Conservation (phyloP, 2,797 vertebrate species). For the Heteromormyrus szaboi region DNA sequence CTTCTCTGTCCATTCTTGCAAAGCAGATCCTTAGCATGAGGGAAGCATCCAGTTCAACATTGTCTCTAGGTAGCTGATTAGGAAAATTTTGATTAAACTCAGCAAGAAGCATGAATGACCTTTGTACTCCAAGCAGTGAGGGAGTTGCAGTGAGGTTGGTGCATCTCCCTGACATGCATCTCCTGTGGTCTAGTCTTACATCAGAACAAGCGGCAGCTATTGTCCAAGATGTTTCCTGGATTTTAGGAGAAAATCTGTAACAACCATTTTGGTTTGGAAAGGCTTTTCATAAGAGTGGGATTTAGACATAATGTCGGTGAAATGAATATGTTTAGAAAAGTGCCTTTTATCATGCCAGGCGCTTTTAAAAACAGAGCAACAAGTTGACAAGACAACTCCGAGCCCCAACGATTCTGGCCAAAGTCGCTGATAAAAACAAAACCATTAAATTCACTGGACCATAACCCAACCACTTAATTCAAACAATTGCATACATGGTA, state of each 20-base stretch:
- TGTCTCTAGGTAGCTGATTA: background rate
- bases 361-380: conserved; percentile 36
- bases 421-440: conserved; percentile 46
- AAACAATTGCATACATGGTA: conserved; percentile 47
- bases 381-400: conserved; percentile 30
- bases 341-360: conserved; percentile 35
- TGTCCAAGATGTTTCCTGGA: conserved; percentile 7
- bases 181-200: conserved; percentile 5
- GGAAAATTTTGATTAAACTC: background rate
- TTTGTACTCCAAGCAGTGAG: background rate
- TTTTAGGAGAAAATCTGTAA: background rate
- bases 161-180: background rate
- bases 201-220: conserved; percentile 1
- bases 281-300: conserved; percentile 27
- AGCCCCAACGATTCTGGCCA: conserved; percentile 40
- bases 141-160: background rate
- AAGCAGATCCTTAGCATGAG: background rate
- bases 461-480: conserved; percentile 56
- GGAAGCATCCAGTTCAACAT: background rate
- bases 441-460: conserved; percentile 44
- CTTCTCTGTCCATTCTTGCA: background rate
- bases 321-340: conserved; percentile 37
- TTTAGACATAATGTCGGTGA: conserved; percentile 38
- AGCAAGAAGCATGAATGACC: background rate
- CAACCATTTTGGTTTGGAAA: conserved; percentile 20